Evolutionary conservation across 2,797 vertebrate species (phyloP).

Genomic region (Danio jaintianensis): DNA sequence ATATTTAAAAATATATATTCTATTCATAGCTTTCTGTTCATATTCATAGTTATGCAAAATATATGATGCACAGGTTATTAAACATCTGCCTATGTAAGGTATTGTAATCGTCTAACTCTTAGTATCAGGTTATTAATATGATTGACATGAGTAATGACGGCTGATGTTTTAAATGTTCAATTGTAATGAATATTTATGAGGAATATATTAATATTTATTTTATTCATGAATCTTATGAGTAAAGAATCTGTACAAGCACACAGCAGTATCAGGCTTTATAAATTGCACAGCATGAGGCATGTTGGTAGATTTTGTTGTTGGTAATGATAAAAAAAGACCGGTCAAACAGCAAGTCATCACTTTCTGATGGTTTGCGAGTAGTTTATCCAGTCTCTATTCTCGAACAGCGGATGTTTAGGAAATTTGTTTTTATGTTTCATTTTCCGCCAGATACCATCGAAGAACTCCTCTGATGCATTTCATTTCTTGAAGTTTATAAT

Average conservation of each 20-base stretch:
- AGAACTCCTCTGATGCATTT: neutral
- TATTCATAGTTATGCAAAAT: too few species aligned
- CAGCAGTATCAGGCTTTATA: neutral
- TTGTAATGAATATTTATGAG: neutral
- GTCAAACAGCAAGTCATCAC: neutral
- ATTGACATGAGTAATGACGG: neutral
- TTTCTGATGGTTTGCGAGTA: neutral
- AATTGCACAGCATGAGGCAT: neutral
- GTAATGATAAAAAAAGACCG: neutral
- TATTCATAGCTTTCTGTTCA: too few species aligned
- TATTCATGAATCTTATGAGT: neutral
- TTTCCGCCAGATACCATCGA: neutral
- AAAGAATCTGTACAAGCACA: neutral
- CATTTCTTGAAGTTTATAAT: neutral
- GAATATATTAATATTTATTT: slow-evolving; percentile 6
- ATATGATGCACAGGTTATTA: too few species aligned
- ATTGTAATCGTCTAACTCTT: too few species aligned
- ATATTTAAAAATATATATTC: too few species aligned
- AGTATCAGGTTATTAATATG: neutral
- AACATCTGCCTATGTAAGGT: too few species aligned
- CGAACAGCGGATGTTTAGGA: neutral
- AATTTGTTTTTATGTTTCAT: slow-evolving; percentile 9
- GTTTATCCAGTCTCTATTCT: neutral
- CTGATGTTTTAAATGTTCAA: neutral
- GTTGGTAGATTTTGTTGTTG: neutral